Base-by-base conservation (phyloP, 2,797 vertebrate species). In the Emydoidea blandingii region DNA sequence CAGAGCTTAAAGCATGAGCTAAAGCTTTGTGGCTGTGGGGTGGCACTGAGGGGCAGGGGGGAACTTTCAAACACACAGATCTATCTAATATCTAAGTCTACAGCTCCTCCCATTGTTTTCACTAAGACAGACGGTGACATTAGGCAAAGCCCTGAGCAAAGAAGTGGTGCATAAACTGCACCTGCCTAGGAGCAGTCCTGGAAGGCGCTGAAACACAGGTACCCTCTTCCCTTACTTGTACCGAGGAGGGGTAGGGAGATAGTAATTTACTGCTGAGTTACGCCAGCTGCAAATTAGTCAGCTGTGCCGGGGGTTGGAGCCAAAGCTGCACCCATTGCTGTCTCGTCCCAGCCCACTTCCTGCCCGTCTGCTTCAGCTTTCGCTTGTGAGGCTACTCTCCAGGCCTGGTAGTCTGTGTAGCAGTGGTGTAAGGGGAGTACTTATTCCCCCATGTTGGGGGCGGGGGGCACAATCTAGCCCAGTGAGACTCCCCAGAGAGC, bases 31-130 rank as follows among this genome's bases (percentile, higher is more conserved):
- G 14, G 59, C 14, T 34, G 59, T 12, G 57, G 12, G 27, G 29
- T 59, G 62, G 62, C 62, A 18, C 15, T 65, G 15, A 16, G 16
- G 9, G 15, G 16, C 15, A 34, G 59, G 16, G 8, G 3, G 5
- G n/a, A 21, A 41, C 10, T 23, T 72, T 72, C 21, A 72, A 72
- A 41, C 21, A 41, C 19, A 11, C 59, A 15, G 6, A 34, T 34
- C 31, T 31, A 62, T 15, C 27, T 59, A 23, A 72, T 88, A 50
- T 44, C 14, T 95, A 87, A 89, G 86, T 92, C 90, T 92, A 18
- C 11, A 57, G n/a, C 74, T 52, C 44, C 11, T 68, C 52, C 31
- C 18, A 23, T 68, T 83, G 41, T 62, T 3, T 44, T 72, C 76
- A 87, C 37, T 65, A 41, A 82, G 81, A 93, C 19, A 15, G n/a